Evolutionary conservation across 2,888 invertebrate species (phyloP).

Genomic region (Pristionchus exspectatus): DNA sequence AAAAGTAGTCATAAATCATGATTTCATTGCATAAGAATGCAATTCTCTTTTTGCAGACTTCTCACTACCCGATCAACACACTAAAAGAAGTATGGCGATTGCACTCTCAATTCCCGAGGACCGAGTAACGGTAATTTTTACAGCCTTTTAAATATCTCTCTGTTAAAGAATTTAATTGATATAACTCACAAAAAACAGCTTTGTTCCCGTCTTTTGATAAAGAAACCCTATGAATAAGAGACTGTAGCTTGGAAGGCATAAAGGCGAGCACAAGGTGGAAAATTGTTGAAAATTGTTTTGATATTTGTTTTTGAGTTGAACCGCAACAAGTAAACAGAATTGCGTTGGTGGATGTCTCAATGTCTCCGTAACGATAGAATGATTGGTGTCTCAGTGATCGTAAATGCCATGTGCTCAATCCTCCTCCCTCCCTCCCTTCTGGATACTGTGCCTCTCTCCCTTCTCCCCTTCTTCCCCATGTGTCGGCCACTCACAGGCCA

Average conservation of each 20-base stretch:
- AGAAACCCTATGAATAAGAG: too few relatives aligned
- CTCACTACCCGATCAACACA: slow-evolving; percentile 73
- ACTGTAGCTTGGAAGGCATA: too few relatives aligned
- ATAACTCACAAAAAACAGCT: not conserved
- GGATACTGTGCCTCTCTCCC: slow-evolving; percentile 38
- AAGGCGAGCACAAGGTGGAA: too few relatives aligned
- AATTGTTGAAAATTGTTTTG: too few relatives aligned
- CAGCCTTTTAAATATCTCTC: not conserved
- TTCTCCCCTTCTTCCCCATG: not conserved
- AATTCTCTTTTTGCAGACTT: slow-evolving; percentile 60
- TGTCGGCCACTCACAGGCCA: slow-evolving; percentile 43
- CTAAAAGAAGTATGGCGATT: slow-evolving; percentile 69
- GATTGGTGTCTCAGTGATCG: slow-evolving; percentile 46
- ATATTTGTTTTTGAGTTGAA: not conserved
- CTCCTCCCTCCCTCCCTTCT: not conserved
- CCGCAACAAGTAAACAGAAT: not conserved
- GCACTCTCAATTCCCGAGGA: slow-evolving; percentile 70
- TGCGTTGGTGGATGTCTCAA: slow-evolving; percentile 43
- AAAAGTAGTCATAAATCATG: not conserved
- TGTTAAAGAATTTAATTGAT: not conserved
- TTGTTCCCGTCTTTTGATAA: too few relatives aligned
- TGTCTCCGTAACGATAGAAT: slow-evolving; percentile 41
- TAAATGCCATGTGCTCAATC: slow-evolving; percentile 49
- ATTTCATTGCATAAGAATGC: not conserved
- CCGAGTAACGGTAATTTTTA: slow-evolving; percentile 70